Percentiles rank a stretch among this genome's conserved stretches.
phyloP scores from a whole-genome alignment of 2,888 invertebrate genomes.

The Cephus sareptanus region DNA sequence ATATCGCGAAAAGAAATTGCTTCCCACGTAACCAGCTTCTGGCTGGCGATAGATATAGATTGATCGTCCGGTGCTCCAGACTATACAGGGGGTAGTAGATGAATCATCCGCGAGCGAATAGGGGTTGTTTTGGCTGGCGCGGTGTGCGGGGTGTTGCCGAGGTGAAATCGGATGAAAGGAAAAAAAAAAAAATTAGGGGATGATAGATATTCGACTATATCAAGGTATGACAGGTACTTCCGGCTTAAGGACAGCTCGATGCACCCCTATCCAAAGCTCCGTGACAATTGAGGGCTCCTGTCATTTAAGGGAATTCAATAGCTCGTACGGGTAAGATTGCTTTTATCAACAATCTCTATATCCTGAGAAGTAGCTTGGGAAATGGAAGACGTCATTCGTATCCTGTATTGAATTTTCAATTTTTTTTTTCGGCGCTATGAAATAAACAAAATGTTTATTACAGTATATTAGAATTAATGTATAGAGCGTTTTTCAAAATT shows the following conservation, averaged over 20 bases:
- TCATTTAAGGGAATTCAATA: not conserved
- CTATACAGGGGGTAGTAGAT: not conserved
- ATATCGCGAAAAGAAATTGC: constrained; percentile 36
- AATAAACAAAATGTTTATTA: too few relatives aligned
- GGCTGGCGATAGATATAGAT: constrained; percentile 39
- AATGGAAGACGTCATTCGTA: not conserved
- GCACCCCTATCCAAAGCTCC: not conserved
- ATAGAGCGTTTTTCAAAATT: too few relatives aligned
- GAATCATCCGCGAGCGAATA: not conserved
- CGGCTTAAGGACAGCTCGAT: not conserved
- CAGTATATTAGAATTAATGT: too few relatives aligned
- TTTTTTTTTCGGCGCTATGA: not conserved
- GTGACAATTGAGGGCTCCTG: not conserved
- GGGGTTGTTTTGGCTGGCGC: not conserved
- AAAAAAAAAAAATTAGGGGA: not conserved
- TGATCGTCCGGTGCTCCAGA: constrained; percentile 24
- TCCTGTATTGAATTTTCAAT: not conserved
- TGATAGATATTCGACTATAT: not conserved
- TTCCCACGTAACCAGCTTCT: constrained; percentile 31
- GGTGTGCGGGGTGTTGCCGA: not conserved
- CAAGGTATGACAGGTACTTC: not conserved
- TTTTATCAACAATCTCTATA: not conserved
- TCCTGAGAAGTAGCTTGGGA: not conserved
- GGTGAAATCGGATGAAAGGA: not conserved
- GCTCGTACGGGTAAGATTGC: not conserved